Evolutionary conservation across 2,797 vertebrate genomes (phyloP), one percentile per base, ranked within the genome.

Genomic region (Ammospiza maritima): DNA sequence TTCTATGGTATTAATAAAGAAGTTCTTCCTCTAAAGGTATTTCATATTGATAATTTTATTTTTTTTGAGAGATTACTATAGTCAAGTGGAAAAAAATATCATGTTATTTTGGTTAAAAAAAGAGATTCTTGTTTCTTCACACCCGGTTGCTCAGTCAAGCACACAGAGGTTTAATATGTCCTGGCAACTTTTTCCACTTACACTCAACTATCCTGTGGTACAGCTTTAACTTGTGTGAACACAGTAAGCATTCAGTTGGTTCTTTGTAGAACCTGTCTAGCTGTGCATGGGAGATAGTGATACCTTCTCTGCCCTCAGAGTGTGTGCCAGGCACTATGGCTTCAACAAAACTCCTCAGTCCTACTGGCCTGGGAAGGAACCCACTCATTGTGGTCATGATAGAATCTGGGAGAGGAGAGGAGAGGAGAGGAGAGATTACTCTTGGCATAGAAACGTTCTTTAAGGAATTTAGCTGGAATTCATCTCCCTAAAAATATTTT

Each of bases 1-100:
- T 99, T 99, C 96, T 98, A 98, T 16, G 38, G 97, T 79, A 98
- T 99, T 96, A 99, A 99, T 96, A 98, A 98, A 96, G 98, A 98
- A 96, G 98, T 98, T 65, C 98, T 99, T 92, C 98, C 98, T 26
- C 97, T 99, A 58, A 99, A 99, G 98, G 98, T 98, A 95, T 73
- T 79, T 88, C 4, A 4, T 78, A 47, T 36, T 50, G 20, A 48
- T 69, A 0, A 5, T 40, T 89, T 79, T 54, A 7, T 69, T 65
- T 53, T 53, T 48, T 89, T 50, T 83, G 44, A 67, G 64, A 16
- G 26, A 40, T 83, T 1, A 34, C 27, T 87, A 9, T 26, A 44
- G n/a, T 23, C 30, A 25, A 75, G 9, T 57, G 22, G 30, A 32
- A 76, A 88, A 88, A 82, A 45, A 29, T 3, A 1, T 27, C 2